These are phyloP conservation scores for Etheostoma spectabile DNA, from an alignment of 2,113 vertebrate species.

Conservation along the genomic window DNA sequence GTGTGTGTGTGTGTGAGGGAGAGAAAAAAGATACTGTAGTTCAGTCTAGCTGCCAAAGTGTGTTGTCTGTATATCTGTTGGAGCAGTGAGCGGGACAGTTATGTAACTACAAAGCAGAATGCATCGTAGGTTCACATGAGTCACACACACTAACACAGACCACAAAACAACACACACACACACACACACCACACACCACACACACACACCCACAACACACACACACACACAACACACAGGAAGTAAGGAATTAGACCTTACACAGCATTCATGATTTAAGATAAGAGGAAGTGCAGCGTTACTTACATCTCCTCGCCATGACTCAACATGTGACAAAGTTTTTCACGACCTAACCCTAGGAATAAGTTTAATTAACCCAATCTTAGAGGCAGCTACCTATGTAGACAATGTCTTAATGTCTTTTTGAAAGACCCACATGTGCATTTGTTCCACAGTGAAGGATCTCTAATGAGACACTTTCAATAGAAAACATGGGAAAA, in stretches of 20 bases:
- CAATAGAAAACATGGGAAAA: not conserved
- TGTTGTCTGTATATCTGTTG: slow-evolving; percentile 65
- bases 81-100: slow-evolving; percentile 65
- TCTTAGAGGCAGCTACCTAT: not conserved
- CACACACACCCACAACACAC: slow-evolving; percentile 13
- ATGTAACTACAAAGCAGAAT: slow-evolving; percentile 71
- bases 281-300: slow-evolving; percentile 8
- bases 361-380: not conserved
- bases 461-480: not conserved
- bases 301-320: slow-evolving; percentile 16
- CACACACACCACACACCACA: slow-evolving; percentile 14
- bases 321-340: slow-evolving; percentile 26
- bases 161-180: slow-evolving; percentile 15
- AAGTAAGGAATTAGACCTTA: slow-evolving; percentile 29
- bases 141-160: slow-evolving; percentile 26
- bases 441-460: fast-evolving
- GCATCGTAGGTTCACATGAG: slow-evolving; percentile 43
- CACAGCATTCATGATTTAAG: slow-evolving; percentile 15
- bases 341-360: not conserved
- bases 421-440: not conserved
- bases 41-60: slow-evolving; percentile 63
- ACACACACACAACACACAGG: slow-evolving; percentile 20
- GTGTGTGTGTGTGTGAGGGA: slow-evolving; percentile 4
- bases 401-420: not conserved
- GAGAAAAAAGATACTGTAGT: slow-evolving; percentile 25